These are phyloP conservation scores for Bos javanicus DNA, from an alignment of 2,113 vertebrate genomes.

Conservation along the genomic window DNA sequence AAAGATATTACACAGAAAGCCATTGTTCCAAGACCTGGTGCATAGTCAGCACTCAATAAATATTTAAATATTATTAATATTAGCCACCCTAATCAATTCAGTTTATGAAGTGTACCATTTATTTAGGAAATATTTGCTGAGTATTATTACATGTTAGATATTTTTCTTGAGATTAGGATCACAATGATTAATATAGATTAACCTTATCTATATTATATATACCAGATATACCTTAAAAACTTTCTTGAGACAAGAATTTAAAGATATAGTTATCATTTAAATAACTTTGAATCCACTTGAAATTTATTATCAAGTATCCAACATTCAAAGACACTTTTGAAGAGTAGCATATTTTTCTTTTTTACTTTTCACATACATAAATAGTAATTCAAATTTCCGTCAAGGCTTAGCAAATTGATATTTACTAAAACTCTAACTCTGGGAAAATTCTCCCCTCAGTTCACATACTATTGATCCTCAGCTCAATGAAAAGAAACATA, in stretches of 20 bases:
- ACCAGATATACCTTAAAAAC: slow-evolving; percentile 35
- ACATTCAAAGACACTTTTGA: slow-evolving; percentile 16
- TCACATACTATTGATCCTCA: slow-evolving; percentile 57
- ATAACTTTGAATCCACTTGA: slow-evolving; percentile 42
- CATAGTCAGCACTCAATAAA: neutral
- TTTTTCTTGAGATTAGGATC: neutral
- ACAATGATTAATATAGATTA: neutral
- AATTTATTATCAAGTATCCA: slow-evolving; percentile 26
- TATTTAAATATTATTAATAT: neutral
- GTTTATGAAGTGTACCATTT: neutral
- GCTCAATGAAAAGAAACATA: slow-evolving; percentile 57
- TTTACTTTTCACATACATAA: slow-evolving; percentile 33
- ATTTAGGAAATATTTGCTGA: slow-evolving; percentile 18
- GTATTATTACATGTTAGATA: neutral
- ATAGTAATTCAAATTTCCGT: slow-evolving; percentile 34
- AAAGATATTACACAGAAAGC: neutral
- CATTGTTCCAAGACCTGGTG: neutral
- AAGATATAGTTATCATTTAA: slow-evolving; percentile 52
- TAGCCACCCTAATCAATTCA: neutral
- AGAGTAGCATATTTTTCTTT: neutral
- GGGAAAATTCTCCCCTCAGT: slow-evolving; percentile 21
- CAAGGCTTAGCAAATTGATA: slow-evolving; percentile 12
- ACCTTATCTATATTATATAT: neutral
- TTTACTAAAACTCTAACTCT: slow-evolving; percentile 53
- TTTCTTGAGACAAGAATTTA: slow-evolving; percentile 27